phyloP scores from a whole-genome alignment of 2,113 vertebrate species.

The Stictonetta naevosa region DNA sequence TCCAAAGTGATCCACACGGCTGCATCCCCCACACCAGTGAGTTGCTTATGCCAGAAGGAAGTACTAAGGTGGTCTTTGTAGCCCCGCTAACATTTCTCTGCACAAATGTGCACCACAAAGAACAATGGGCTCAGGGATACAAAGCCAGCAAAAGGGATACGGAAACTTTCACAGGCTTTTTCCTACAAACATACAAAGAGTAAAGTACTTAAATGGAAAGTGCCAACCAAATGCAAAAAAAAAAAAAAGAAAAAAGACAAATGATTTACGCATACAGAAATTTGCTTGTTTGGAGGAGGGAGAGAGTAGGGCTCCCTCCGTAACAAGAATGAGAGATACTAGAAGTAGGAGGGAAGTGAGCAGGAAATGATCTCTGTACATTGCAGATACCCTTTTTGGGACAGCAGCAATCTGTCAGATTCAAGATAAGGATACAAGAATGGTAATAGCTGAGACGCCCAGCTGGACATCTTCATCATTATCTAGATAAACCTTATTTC shows the following conservation, averaged over 20 bases:
- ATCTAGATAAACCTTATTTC: background rate
- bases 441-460: background rate
- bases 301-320: background rate
- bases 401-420: background rate
- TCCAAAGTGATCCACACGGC: background rate
- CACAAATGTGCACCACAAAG: background rate
- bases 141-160: background rate
- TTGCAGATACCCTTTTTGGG: background rate
- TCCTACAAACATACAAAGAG: background rate
- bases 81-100: background rate
- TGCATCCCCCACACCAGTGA: background rate
- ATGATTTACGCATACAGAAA: background rate
- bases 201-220: background rate
- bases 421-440: background rate
- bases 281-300: background rate
- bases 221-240: background rate
- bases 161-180: background rate
- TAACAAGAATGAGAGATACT: background rate
- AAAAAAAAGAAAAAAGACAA: background rate
- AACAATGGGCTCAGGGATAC: accelerated
- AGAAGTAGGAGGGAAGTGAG: background rate
- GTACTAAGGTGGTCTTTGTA: background rate
- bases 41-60: background rate
- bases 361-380: accelerated
- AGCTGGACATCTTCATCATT: background rate